phyloP scores from a whole-genome alignment of 2,113 vertebrate species.

The Ornithorhynchus anatinus region DNA sequence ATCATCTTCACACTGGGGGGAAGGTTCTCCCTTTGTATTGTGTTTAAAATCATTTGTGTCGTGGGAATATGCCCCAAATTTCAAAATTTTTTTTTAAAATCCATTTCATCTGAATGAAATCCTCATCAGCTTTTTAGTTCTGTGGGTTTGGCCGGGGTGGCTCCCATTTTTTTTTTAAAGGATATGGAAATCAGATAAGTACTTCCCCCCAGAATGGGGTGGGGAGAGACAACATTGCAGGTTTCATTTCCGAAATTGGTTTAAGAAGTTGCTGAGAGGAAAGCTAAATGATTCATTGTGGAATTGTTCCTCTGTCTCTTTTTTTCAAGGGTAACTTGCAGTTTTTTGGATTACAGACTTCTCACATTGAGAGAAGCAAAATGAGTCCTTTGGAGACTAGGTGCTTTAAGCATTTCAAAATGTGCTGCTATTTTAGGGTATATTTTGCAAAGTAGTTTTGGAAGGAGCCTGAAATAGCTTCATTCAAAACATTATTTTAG shows the following conservation, averaged over 20 bases:
- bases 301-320: conserved; percentile 59
- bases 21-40: conserved; percentile 28
- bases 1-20: background rate
- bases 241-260: conserved; percentile 52
- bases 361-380: conserved; percentile 38
- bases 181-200: conserved; percentile 7
- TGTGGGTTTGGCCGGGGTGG: background rate
- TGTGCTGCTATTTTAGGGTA: conserved; percentile 48
- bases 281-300: conserved; percentile 73
- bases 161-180: background rate
- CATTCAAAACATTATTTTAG: background rate
- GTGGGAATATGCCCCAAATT: background rate
- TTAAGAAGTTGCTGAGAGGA: conserved; percentile 62
- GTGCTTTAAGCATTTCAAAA: conserved; percentile 48
- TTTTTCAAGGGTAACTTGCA: conserved; percentile 56
- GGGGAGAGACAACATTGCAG: conserved; percentile 33
- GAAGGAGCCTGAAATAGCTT: conserved; percentile 13
- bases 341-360: conserved; percentile 63
- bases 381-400: conserved; percentile 52
- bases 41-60: background rate
- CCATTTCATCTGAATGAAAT: conserved; percentile 8
- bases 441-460: conserved; percentile 44
- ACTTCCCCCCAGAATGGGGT: conserved; percentile 19
- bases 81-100: conserved; percentile 1
- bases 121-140: background rate